Conservation (phyloP, 2,797 vertebrate genomes). For the Pelodytes ibericus region DNA sequence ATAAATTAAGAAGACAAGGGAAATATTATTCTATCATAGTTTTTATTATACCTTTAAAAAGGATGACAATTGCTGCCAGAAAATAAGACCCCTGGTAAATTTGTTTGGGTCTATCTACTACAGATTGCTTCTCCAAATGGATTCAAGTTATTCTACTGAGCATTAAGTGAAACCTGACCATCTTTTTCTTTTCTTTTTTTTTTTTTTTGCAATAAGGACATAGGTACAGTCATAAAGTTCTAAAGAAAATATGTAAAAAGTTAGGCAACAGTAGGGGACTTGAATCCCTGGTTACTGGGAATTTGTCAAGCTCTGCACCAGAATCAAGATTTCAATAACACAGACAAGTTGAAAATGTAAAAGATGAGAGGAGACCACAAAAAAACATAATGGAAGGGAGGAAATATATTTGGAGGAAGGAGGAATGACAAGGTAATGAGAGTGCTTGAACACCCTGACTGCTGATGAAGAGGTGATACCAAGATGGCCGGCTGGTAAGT, state of each 20-base stretch:
- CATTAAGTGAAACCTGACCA: no score
- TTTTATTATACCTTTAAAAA: no score
- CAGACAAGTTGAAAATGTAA: background rate
- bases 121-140: no score
- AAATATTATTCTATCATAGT: no score
- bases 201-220: background rate
- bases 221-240: background rate
- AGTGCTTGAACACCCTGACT: background rate
- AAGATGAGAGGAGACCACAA: background rate
- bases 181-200: no score
- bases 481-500: constrained; percentile 7
- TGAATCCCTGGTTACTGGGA: background rate
- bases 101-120: no score
- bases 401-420: constrained; percentile 34
- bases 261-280: background rate
- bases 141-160: no score
- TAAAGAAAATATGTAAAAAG: background rate
- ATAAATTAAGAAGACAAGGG: background rate
- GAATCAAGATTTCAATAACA: background rate
- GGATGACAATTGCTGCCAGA: no score
- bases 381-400: constrained; percentile 6
- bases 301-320: background rate
- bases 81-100: no score
- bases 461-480: constrained; percentile 24
- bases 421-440: constrained; percentile 27